These are phyloP conservation scores for Aulostomus chinensis DNA, from an alignment of 2,797 vertebrate genomes.

Conservation along the genomic window DNA sequence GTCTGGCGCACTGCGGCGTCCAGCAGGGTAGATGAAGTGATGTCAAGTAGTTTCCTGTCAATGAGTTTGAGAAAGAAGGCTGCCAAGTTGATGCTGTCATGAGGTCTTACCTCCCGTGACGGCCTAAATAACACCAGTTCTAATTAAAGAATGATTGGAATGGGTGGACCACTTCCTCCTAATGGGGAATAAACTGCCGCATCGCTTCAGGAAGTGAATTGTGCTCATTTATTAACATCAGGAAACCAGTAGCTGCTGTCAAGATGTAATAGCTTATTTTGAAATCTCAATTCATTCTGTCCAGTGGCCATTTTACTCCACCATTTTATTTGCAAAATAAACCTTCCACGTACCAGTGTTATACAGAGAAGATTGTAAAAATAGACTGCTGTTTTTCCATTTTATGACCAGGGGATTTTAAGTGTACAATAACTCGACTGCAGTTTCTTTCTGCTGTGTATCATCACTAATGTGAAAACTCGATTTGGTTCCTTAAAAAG, in stretches of 20 bases:
- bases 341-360: too few species aligned
- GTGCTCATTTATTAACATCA: constrained; percentile 70
- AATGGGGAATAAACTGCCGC: constrained; percentile 70
- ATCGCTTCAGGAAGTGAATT: constrained; percentile 65
- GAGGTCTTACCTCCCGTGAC: constrained; percentile 69
- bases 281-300: constrained; percentile 50
- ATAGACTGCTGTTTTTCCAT: too few species aligned
- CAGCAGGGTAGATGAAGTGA: constrained; percentile 27
- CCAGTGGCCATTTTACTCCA: constrained; percentile 31
- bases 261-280: constrained; percentile 68
- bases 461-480: constrained; percentile 43
- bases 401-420: too few species aligned
- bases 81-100: constrained; percentile 62
- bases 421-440: too few species aligned
- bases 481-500: constrained; percentile 30
- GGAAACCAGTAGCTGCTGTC: constrained; percentile 64
- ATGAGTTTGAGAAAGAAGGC: constrained; percentile 65
- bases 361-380: too few species aligned
- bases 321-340: too few species aligned
- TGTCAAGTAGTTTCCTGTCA: constrained; percentile 43
- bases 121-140: constrained; percentile 72
- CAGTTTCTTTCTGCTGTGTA: too few species aligned
- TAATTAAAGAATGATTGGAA: constrained; percentile 79
- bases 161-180: constrained; percentile 63
- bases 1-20: constrained; percentile 28